Percentiles rank a stretch among this genome's conserved stretches.
These are phyloP conservation scores for Digitonthophagus gazella DNA, from an alignment of 2,888 invertebrate species.

Conservation along the genomic window DNA sequence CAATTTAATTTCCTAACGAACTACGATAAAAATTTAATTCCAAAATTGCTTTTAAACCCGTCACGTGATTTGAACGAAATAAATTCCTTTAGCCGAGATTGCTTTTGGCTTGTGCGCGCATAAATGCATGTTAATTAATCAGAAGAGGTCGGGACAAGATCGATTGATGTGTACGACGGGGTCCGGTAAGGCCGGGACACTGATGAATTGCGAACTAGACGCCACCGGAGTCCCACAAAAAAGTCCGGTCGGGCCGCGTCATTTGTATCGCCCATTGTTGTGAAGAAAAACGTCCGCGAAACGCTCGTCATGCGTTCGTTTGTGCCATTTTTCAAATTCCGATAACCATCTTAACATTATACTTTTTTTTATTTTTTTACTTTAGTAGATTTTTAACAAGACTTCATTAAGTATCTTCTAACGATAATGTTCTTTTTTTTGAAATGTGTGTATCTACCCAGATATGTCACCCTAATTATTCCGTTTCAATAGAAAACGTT, in stretches of 20 bases:
- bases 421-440: too few relatives aligned
- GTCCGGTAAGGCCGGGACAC: conserved; percentile 25
- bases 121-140: conserved; percentile 34
- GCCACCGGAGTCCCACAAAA: conserved; percentile 19
- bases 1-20: too few relatives aligned
- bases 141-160: conserved; percentile 15
- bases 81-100: conserved; percentile 8
- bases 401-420: too few relatives aligned
- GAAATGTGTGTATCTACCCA: background rate
- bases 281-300: background rate
- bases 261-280: conserved; percentile 11
- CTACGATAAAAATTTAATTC: too few relatives aligned
- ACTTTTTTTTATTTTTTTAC: background rate
- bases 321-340: background rate
- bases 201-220: conserved; percentile 28
- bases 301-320: background rate
- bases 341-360: background rate
- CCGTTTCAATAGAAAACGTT: background rate
- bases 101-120: background rate
- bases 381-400: background rate
- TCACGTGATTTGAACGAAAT: too few relatives aligned
- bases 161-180: conserved; percentile 6
- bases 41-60: too few relatives aligned
- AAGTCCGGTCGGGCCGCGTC: conserved; percentile 4
- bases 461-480: background rate